These are phyloP conservation scores for Orthonychiurus folsomi DNA, from an alignment of 2,888 invertebrate species.

Conservation along the genomic window DNA sequence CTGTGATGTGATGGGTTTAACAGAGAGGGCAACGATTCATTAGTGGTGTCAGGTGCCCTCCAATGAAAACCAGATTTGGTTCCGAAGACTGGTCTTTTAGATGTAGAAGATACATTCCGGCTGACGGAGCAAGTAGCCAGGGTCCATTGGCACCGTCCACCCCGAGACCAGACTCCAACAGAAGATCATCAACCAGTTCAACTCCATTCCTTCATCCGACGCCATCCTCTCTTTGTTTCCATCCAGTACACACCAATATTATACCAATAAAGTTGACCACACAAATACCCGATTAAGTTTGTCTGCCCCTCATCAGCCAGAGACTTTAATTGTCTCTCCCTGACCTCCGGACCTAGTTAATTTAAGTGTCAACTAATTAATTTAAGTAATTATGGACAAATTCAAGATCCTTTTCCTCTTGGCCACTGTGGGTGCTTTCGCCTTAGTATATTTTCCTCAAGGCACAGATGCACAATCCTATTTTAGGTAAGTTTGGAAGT, in stretches of 20 bases:
- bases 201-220: neutral
- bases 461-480: slow-evolving; percentile 38
- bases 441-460: slow-evolving; percentile 35
- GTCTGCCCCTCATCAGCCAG: neutral
- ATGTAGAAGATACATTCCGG: too few species aligned
- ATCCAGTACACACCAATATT: too few species aligned
- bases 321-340: neutral
- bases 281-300: neutral
- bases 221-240: too few species aligned
- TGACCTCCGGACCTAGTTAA: neutral
- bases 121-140: neutral
- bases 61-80: too few species aligned
- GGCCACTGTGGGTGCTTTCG: slow-evolving; percentile 34
- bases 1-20: too few species aligned
- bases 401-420: slow-evolving; percentile 34
- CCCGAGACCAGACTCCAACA: too few species aligned
- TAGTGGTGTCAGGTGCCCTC: too few species aligned
- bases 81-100: too few species aligned
- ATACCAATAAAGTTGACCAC: too few species aligned
- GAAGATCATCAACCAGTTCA: neutral
- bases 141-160: neutral
- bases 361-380: neutral
- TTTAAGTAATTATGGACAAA: slow-evolving; percentile 34
- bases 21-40: too few species aligned
- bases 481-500: slow-evolving; percentile 36